Base-by-base conservation (phyloP, 2,113 vertebrate genomes). In the Phylloscopus trochiloides region DNA sequence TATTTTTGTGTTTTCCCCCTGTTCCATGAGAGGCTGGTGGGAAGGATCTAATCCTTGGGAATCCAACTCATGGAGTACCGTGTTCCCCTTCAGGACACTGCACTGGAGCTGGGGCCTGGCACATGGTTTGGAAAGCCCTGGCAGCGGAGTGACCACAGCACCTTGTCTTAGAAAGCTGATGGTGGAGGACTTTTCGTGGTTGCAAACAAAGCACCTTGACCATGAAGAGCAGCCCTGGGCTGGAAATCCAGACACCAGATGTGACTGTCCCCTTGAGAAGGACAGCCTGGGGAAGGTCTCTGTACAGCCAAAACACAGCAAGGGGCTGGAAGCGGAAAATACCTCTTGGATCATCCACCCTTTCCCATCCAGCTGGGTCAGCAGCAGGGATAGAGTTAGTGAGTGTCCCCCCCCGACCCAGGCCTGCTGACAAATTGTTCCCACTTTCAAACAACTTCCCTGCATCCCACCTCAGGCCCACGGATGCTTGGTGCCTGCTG, bases 401-500 rank as follows among this genome's bases (percentile, higher is more conserved):
- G 65, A 32, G 7, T 19, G 14, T 63, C 16, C 21, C 17, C 34
- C 43, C 5, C 9, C 17, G 3, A 6, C 7, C 48, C 63, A 73
- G 34, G 20, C 70, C 81, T 36, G 36, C 43, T 40, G 58, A 74
- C 25, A 55, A 76, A 26, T 34, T 55, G 24, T 40, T 86, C 51
- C 45, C 19, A 12, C 22, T 86, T 52, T 34, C 54, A 51, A 50
- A 43, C 16, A n/a, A 17, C 29, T 32, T 62, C 52, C 43, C 43
- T 47, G 22, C 43, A 43, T 62, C 76, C 74, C 85, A 80, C 13
- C 45, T 74, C 61, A 48, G 38, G 40, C 50, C 86, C 25, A 17
- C 0, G 1, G 71, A 26, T 74, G 42, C 32, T 83, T 73, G 0
- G 0, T 1, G 6, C 58, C 52, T 74, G 47, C 88, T 58, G 52